Evolutionary conservation across 2,888 invertebrate species (phyloP), one percentile per base, ranked within the genome.

Genomic region (Gastracanthus pulcherrimus): DNA sequence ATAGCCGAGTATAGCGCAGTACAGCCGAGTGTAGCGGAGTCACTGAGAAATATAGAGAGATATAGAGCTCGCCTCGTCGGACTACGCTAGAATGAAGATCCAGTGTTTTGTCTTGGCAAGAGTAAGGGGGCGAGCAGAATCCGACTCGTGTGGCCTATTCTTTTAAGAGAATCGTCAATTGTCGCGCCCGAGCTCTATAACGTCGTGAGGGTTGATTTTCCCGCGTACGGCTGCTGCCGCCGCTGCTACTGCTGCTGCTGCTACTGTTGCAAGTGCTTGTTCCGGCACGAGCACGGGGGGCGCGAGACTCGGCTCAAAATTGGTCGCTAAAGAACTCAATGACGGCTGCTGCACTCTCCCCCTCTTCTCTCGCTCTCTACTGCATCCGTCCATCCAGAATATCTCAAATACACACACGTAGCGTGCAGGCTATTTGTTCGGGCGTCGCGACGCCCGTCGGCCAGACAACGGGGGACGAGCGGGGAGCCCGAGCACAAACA

Each of bases 161-260:
- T 89, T 88, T 87, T 86, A 86, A 87, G 87, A 89, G 87, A 89
- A 88, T 88, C 88, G 90, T 90, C 91, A 90, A 91, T 91, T 91
- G 90, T 91, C 80, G 81, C 87, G 87, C 86, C 85, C 70, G 55
- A 48, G 74, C 66, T 89, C 87, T 90, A 86, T 89, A 87, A 86
- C 87, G 86, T 87, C 87, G 88, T 83, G 88, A 88, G 89, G 88
- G 89, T 89, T 90, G 89, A 88, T 88, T 88, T 87, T 84, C 48
- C 80, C 82, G 84, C 84, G 82, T 83, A 82, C 82, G 62, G 69
- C 79, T 64, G 45, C 45, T 19, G 26, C 41, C 55, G 36, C 34
- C 45, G 62, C 48, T 76, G 60, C 69, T 16, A 66, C 55, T 67
- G 45, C 38, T 9, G 26, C 51, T 23, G 23, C 51, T 51, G 45